Base-by-base conservation (phyloP, 2,888 invertebrate genomes). In the Dynastes tityus region DNA sequence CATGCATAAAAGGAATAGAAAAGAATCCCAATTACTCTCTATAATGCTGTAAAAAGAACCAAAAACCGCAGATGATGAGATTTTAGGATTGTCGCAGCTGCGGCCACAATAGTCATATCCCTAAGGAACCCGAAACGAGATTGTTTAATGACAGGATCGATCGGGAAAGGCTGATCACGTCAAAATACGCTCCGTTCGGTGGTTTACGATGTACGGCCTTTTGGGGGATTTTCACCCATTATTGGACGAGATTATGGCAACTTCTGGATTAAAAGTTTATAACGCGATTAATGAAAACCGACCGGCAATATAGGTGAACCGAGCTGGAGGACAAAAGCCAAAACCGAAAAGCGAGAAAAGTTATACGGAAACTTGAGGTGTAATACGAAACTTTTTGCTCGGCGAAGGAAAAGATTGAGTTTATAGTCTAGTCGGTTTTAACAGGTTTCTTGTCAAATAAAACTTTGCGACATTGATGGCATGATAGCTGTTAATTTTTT, bases 181-280 rank as follows among this genome's bases (percentile, higher is more conserved):
- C 16, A 37, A 16, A 64, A 32, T 37, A 40, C 64, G 64, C 63
- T 63, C n/a, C 63, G 63, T 37, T 29, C 29, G 29, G 63, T 2
- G 13, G 32, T 13, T 53, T 5, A 13, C 5, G n/a, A 16, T n/a
- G n/a, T 53, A 16, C 16, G 53, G 63, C 3, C 64, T 37, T 32
- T 40, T 16, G 5, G 13, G 64, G n/a, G 32, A 64, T 64, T 64
- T 37, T 32, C n/a, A 13, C 9, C 37, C 16, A 40, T 64, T 64
- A 64, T 40, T 16, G 64, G 37, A 22, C 22, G 40, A 37, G 64
- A 64, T 64, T 64, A 64, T 32, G 37, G 64, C 22, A n/a, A 40
- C 37, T 64, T 64, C 37, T 40, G 64, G 64, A 64, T 64, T 64
- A 64, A 64, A 64, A 64, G 64, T 64, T 64, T 37, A 64, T 64